Base-by-base conservation (phyloP, 2,888 invertebrate species). In the Cordilura impudica region DNA sequence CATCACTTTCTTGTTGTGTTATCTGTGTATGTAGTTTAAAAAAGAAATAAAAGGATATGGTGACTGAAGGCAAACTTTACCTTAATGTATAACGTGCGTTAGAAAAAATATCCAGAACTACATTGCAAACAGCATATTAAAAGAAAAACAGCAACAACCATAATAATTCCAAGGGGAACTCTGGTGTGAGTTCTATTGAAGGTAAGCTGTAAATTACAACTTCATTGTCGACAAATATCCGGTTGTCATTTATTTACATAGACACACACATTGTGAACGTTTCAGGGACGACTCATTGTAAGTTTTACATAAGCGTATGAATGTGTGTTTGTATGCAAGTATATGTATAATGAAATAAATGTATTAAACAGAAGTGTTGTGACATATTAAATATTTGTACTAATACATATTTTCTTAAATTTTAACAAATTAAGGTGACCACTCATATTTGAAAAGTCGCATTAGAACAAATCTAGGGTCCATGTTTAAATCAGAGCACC, bases 211-310 rank as follows among this genome's bases (percentile, higher is more conserved):
- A 70, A 70, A 73, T 73, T 65, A 73, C 65, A 54, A 65, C 26
- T 53, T 73, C 45, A 65, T 78, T 78, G 60, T 60, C 58, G 70
- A 74, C 65, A 78, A 70, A 70, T 65, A 73, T 78, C 73, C 73
- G 70, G 45, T 69, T 78, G 73, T 29, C 16, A 43, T 67, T 54
- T 66, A 39, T 19, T 66, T 23, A 54, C 5, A 61, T 23, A 56
- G 26, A 51, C 12, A 58, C 10, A 4, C 18, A 14, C 65, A 51
- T 21, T 56, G 60, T 47, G 29, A 56, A 23, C 19, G 4, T 49
- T 19, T 21, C 1, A 12, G 12, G 12, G 10, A 16, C 4, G 18
- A 19, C 14, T 35, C n/a, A 43, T 7, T 12, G 1, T 7, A 43
- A 43, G 18, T 54, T 21, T n/a, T n/a, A n/a, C n/a, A n/a, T n/a